phyloP scores from a whole-genome alignment of 2,888 invertebrate genomes.

The Portevinia maculata region DNA sequence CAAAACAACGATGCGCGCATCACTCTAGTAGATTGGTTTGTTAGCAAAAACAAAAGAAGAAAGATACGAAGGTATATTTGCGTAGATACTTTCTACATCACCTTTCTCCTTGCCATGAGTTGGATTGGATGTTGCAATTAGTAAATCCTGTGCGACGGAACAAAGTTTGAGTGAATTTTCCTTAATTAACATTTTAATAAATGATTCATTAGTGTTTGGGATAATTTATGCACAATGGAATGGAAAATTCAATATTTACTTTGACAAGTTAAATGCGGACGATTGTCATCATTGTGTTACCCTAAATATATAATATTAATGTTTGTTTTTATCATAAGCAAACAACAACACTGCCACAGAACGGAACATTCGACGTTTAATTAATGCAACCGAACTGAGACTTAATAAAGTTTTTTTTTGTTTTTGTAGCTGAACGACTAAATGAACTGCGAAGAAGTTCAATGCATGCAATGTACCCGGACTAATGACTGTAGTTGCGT shows the following conservation, averaged over 20 bases:
- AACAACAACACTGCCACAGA: conserved; percentile 23
- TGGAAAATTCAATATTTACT: conserved; percentile 56
- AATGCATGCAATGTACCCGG: conserved; percentile 44
- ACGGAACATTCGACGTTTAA: conserved; percentile 45
- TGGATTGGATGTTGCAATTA: not conserved
- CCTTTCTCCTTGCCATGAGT: conserved; percentile 18
- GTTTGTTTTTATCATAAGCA: conserved; percentile 46
- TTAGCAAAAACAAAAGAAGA: not conserved
- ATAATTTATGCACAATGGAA: conserved; percentile 46
- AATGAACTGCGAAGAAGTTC: conserved; percentile 58
- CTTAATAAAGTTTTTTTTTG: conserved; percentile 43
- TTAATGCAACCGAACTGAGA: conserved; percentile 47
- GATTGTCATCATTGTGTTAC: conserved; percentile 20
- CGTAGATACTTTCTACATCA: conserved; percentile 30
- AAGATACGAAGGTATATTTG: too few relatives aligned
- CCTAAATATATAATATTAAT: conserved; percentile 24
- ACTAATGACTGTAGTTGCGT: conserved; percentile 2
- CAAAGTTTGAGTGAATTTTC: not conserved
- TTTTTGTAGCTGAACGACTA: conserved; percentile 3
- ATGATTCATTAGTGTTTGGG: conserved; percentile 59
- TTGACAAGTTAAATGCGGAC: conserved; percentile 49
- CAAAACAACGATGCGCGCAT: not conserved
- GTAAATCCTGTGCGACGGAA: conserved; percentile 3
- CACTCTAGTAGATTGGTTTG: not conserved
- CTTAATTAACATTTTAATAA: conserved; percentile 42